Evolutionary conservation across 2,888 invertebrate species (phyloP).

Genomic region (Meteorus cinctellus): DNA sequence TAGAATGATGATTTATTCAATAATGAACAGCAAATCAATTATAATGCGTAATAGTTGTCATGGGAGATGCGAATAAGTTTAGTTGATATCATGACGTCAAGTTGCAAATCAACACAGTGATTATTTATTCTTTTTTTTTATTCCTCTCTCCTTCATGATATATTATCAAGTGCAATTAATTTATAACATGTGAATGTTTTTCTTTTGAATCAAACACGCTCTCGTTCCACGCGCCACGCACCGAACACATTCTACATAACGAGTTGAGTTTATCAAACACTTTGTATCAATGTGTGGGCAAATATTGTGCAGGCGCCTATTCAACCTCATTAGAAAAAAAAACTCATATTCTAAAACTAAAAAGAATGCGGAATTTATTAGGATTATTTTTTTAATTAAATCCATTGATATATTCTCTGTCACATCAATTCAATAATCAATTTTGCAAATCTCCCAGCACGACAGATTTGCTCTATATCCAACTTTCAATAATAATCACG

Average conservation of each 20-base stretch:
- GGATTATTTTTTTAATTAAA: neutral
- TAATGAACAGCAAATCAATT: neutral
- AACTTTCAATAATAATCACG: neutral
- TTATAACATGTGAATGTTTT: neutral
- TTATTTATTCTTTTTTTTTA: neutral
- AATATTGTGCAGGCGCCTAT: slow-evolving; percentile 4
- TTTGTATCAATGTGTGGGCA: slow-evolving; percentile 7
- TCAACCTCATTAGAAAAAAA: neutral
- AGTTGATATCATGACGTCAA: neutral
- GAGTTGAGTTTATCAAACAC: slow-evolving; percentile 1
- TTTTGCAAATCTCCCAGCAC: neutral
- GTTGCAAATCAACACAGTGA: neutral
- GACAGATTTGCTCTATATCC: neutral
- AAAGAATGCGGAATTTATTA: neutral
- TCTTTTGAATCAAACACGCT: slow-evolving; percentile 2
- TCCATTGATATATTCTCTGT: neutral
- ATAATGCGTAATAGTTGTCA: neutral
- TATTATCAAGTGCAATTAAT: slow-evolving; percentile 1
- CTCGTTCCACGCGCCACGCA: neutral
- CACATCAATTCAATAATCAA: neutral
- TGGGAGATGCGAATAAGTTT: slow-evolving; percentile 4
- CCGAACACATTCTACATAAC: slow-evolving; percentile 2
- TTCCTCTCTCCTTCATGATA: neutral
- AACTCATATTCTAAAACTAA: neutral
- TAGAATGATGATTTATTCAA: neutral